phyloP scores from a whole-genome alignment of 1,140 invertebrate genomes.

The Hyles vespertilio region DNA sequence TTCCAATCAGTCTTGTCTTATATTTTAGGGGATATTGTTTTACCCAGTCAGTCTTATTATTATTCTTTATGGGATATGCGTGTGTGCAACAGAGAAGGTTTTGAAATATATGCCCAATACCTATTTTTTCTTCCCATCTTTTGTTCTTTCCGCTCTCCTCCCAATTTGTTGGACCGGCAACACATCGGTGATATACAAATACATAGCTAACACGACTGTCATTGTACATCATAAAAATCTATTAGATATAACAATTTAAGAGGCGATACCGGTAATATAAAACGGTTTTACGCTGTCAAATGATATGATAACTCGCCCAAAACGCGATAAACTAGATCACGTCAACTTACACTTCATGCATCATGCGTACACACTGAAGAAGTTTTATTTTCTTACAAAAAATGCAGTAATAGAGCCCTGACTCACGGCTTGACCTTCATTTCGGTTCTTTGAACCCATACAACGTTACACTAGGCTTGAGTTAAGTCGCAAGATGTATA shows the following conservation, averaged over 20 bases:
- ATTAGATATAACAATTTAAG: neutral
- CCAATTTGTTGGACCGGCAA: neutral
- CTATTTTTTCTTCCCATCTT: too few species aligned
- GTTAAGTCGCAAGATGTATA: conserved; percentile 49
- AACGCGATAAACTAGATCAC: neutral
- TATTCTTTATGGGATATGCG: too few species aligned
- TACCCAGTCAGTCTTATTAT: too few species aligned
- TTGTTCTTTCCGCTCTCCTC: too few species aligned
- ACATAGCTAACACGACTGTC: neutral
- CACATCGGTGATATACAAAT: neutral
- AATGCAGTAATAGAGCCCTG: conserved; percentile 50
- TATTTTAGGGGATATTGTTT: too few species aligned
- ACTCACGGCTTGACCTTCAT: conserved; percentile 59
- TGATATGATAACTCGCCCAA: conserved; percentile 1
- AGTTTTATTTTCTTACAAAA: conserved; percentile 34
- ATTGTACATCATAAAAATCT: neutral
- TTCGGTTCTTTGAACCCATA: conserved; percentile 59
- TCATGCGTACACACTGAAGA: neutral
- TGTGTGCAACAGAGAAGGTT: neutral
- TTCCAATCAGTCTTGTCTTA: too few species aligned
- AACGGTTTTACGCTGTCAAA: neutral
- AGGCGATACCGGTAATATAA: too few species aligned
- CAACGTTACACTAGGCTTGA: conserved; percentile 36
- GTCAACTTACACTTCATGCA: neutral
- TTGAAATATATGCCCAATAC: neutral